Conservation (phyloP, 1,140 invertebrate species). For the Copidosoma floridanum region DNA sequence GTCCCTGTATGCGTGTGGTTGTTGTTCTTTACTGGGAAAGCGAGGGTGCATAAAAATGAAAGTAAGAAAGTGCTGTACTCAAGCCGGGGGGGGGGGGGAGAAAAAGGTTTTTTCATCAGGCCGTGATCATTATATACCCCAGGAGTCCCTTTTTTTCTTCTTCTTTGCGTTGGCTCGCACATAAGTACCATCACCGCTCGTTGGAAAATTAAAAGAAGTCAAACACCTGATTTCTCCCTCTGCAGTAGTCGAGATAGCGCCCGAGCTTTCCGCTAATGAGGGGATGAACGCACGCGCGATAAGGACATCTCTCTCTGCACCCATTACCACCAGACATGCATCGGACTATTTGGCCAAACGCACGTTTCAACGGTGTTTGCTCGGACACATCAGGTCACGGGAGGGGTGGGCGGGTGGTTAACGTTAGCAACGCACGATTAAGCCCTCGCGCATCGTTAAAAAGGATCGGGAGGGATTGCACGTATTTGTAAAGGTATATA, state of each 20-base stretch:
- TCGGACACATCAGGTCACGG: no score
- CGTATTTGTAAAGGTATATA: no score
- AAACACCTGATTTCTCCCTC: neutral
- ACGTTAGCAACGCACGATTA: slow-evolving; percentile 15
- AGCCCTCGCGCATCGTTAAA: neutral
- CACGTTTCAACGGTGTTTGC: slow-evolving; percentile 18
- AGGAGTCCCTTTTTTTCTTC: neutral
- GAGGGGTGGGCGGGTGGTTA: neutral
- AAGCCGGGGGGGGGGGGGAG: neutral
- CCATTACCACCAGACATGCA: no score
- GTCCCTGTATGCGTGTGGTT: no score
- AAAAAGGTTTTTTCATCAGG: neutral
- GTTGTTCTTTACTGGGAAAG: no score
- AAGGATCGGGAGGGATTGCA: slow-evolving; percentile 1
- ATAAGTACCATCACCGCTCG: no score
- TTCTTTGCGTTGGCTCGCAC: neutral
- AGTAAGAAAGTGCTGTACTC: neutral
- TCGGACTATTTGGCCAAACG: slow-evolving; percentile 8
- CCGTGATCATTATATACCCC: neutral
- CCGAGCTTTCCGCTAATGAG: slow-evolving; percentile 17
- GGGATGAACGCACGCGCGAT: neutral
- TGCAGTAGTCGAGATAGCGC: neutral
- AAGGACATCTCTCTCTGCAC: no score
- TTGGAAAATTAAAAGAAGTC: slow-evolving; percentile 7
- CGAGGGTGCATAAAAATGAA: neutral